Base-by-base conservation (phyloP, 2,113 vertebrate species). In the Cynopterus brachyotis region DNA sequence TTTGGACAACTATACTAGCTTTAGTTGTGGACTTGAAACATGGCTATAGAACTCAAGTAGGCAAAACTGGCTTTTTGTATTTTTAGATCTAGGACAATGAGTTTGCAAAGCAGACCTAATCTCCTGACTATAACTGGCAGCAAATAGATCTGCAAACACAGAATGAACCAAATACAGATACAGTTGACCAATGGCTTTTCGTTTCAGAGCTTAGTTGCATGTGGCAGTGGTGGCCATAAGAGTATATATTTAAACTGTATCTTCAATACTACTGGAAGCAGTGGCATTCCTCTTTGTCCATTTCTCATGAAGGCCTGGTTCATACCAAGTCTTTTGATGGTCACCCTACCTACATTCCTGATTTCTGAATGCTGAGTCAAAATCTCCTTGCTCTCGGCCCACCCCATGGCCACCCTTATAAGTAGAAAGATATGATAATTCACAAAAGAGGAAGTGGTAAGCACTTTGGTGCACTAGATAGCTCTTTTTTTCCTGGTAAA, bases 1-100 rank as follows among this genome's bases (percentile, higher is more conserved):
- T 67, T 76, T 57, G 66, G 70, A 55, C 28, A 84, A 35, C 35
- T 53, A 5, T 35, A 13, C 45, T 78, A 5, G 2, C 10, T 60
- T 35, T 90, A 88, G 50, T 35, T 79, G 62, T 88, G 32, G 70
- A 15, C 47, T 55, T 92, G 50, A 35, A 84, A 57, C 22, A 47
- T 42, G 42, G 19, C 57, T 67, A 2, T 28, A 73, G 50, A 87
- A 64, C 57, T 75, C 45, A 57, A 4, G 3, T 69, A 66, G 55
- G 70, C 3, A 72, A 87, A 93, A 72, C 67, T 84, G 35, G 26
- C 11, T 35, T 93, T 94, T 67, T 84, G 35, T 89, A 35, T 75
- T 73, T 96, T 95, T 66, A 95, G 50, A 62, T 85, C n/a, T 45
- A 91, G n/a, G 17, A 91, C 22, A 86, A 28, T 64, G n/a, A 42